These are phyloP conservation scores for Sardina pilchardus DNA, from an alignment of 2,113 vertebrate species.

Conservation along the genomic window DNA sequence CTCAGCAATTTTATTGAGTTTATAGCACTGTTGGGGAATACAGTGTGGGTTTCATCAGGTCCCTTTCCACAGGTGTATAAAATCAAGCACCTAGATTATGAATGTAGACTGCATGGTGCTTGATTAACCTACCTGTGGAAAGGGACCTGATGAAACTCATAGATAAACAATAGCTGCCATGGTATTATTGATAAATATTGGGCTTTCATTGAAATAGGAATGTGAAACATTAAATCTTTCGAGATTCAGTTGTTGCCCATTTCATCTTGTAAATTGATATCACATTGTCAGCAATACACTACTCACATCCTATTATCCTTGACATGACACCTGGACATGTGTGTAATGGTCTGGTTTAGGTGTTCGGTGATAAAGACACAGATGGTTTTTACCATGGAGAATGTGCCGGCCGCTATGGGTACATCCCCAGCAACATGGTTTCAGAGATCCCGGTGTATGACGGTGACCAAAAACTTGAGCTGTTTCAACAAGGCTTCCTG, in stretches of 20 bases:
- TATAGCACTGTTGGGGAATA: too few species aligned
- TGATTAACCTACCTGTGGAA: too few species aligned
- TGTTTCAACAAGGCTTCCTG: conserved; percentile 79
- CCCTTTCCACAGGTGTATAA: too few species aligned
- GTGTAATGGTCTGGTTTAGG: conserved; percentile 61
- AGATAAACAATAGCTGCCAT: background rate
- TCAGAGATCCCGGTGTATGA: conserved; percentile 86
- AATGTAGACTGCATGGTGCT: too few species aligned
- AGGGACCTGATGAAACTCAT: too few species aligned
- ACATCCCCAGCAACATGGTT: conserved; percentile 95
- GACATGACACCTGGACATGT: background rate
- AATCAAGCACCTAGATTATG: too few species aligned
- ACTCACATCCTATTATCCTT: background rate
- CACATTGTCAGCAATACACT: background rate
- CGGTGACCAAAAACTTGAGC: conserved; percentile 71
- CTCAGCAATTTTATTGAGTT: too few species aligned
- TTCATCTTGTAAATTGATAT: background rate
- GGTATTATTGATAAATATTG: background rate
- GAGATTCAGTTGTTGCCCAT: background rate
- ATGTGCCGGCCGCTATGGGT: conserved; percentile 80
- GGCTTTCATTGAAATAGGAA: background rate
- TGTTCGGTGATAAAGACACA: conserved; percentile 88
- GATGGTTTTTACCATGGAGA: conserved; percentile 92
- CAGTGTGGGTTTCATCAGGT: too few species aligned
- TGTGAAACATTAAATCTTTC: background rate